Conservation (phyloP, 2,113 vertebrate genomes). For the Abramis brama region DNA sequence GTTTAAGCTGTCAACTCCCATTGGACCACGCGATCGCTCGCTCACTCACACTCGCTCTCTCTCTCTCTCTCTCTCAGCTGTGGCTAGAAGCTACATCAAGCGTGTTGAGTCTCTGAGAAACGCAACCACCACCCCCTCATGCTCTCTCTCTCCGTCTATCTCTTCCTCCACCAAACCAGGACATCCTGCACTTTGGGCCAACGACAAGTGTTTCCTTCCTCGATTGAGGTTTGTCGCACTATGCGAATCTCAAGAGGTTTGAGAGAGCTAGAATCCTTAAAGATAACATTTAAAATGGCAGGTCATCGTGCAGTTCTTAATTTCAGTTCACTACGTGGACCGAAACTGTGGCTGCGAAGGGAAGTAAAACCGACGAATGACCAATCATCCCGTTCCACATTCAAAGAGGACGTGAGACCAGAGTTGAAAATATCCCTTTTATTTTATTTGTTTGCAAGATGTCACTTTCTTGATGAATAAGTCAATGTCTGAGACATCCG, state of each 20-base stretch:
- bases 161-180: slow-evolving; percentile 34
- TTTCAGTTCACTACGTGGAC: slow-evolving; percentile 33
- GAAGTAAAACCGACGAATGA: slow-evolving; percentile 1
- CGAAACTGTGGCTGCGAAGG: slow-evolving; percentile 15
- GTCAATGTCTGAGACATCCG: background rate
- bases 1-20: slow-evolving; percentile 61
- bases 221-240: background rate
- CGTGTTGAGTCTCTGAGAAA: slow-evolving; percentile 53
- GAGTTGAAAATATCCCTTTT: background rate
- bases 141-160: background rate
- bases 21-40: slow-evolving; percentile 51
- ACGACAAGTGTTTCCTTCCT: slow-evolving; percentile 28
- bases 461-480: slow-evolving; percentile 14
- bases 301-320: background rate
- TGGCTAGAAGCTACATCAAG: slow-evolving; percentile 54
- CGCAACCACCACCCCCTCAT: slow-evolving; percentile 48
- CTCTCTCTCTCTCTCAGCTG: slow-evolving; percentile 48
- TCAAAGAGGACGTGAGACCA: background rate
- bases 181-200: slow-evolving; percentile 23
- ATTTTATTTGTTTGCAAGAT: background rate
- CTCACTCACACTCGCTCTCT: slow-evolving; percentile 47
- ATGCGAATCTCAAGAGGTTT: background rate
- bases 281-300: background rate
- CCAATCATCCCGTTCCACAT: slow-evolving; percentile 11
- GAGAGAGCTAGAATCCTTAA: background rate